These are phyloP conservation scores for Dolichoris vasculosae DNA, from an alignment of 1,140 invertebrate genomes.

Conservation along the genomic window DNA sequence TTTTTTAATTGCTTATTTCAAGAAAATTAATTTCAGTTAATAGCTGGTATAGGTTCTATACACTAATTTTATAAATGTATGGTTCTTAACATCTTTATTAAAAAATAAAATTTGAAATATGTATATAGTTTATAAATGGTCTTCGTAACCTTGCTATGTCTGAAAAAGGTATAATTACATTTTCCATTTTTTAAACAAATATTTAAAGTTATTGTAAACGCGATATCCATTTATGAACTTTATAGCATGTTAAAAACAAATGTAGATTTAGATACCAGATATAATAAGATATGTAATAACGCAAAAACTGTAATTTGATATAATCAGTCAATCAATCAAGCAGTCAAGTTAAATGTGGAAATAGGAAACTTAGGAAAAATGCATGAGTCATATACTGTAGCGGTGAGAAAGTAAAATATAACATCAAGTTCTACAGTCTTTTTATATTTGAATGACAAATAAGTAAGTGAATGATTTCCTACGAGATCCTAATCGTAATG, in stretches of 20 bases:
- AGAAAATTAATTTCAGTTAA: no score
- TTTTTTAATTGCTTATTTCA: no score
- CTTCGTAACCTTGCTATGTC: not conserved
- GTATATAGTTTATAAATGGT: no score
- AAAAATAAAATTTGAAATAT: no score
- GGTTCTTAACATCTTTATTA: no score
- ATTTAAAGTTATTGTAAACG: not conserved
- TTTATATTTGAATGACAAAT: not conserved
- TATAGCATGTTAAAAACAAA: not conserved
- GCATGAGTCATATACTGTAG: not conserved
- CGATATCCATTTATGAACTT: not conserved
- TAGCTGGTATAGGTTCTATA: no score
- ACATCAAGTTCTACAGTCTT: slow-evolving; percentile 6
- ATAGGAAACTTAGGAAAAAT: no score
- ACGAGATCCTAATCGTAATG: slow-evolving; percentile 47
- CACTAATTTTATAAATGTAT: no score
- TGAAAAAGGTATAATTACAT: not conserved
- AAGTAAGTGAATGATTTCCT: not conserved
- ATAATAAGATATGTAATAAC: not conserved
- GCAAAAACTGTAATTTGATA: slow-evolving; percentile 35
- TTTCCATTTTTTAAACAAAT: not conserved
- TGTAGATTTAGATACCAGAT: not conserved
- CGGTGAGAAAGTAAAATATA: not conserved
- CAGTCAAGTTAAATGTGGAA: not conserved
- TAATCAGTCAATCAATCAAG: slow-evolving; percentile 2